Base-by-base conservation (phyloP, 2,113 vertebrate genomes). In the Harpagus bidentatus region DNA sequence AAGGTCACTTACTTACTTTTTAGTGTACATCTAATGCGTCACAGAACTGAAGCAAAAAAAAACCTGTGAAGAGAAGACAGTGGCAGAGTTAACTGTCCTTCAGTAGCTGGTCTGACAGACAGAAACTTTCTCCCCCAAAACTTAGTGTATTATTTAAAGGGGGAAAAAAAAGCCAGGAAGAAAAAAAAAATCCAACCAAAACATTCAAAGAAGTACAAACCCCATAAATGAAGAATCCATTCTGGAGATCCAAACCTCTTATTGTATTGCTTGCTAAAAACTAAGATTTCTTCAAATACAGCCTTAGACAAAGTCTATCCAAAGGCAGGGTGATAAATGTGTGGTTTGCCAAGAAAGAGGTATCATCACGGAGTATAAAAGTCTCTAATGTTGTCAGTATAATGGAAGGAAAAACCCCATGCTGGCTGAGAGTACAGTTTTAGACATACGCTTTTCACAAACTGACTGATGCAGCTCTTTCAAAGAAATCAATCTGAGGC, bases 341-440 rank as follows among this genome's bases (percentile, higher is more conserved):
- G 93, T 52, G n/a, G 59, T 73, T 93, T 86, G 74, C 62, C 66
- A 87, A 92, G 79, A 81, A 96, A 97, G 88, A 95, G 71, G 95
- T 95, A 95, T 95, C 82, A 95, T 96, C 86, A 82, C 38, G 72
- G 56, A 83, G 34, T 58, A 48, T 67, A 86, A 87, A 93, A 91
- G 66, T 63, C 81, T 91, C n/a, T 86, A 83, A 88, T 50, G 58
- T 55, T 95, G 62, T 73, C 92, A 74, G 50, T 56, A 65, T 63
- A 88, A 94, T 77, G 55, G 50, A 91, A 89, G 47, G 81, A 93
- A 93, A 95, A 95, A 50, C 17, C 78, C 53, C 58, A 81, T 40
- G 86, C n/a, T 62, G 78, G 38, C 97, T 93, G 85, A 95, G 85
- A 93, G 53, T 83, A 66, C 84, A 90, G 74, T 90, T 94, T 97